Evolutionary conservation across 2,113 vertebrate species (phyloP).

Genomic region (Microtus pennsylvanicus): DNA sequence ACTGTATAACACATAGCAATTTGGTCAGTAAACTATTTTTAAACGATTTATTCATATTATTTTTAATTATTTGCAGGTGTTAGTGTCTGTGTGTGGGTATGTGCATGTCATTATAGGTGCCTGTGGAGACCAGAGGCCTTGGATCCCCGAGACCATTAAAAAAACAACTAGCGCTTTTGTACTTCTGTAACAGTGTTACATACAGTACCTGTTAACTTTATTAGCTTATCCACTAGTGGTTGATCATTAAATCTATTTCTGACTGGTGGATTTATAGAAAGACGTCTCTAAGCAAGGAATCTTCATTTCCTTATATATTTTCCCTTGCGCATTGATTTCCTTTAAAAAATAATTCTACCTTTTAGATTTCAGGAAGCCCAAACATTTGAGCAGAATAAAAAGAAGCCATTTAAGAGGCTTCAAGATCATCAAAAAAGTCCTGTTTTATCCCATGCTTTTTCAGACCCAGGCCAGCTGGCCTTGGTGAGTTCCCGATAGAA

Average conservation of each 20-base stretch:
- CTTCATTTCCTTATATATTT: neutral
- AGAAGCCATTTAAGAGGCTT: too few species aligned
- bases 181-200: neutral
- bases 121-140: neutral
- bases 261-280: conserved; percentile 20
- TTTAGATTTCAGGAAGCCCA: neutral
- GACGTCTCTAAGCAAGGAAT: neutral
- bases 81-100: neutral
- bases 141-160: neutral
- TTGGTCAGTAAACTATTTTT: neutral
- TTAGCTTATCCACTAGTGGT: neutral
- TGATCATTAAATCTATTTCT: neutral
- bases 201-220: neutral
- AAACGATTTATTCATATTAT: neutral
- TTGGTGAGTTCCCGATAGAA: too few species aligned
- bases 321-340: neutral
- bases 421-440: too few species aligned
- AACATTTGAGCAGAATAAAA: neutral
- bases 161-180: neutral
- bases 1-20: neutral
- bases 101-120: neutral
- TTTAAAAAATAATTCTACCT: neutral
- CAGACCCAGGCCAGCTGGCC: too few species aligned
- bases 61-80: neutral
- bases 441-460: too few species aligned